Percentiles rank a stretch among this genome's conserved stretches.
Conservation (phyloP, 2,113 vertebrate species). For the Lamprotornis superbus region DNA sequence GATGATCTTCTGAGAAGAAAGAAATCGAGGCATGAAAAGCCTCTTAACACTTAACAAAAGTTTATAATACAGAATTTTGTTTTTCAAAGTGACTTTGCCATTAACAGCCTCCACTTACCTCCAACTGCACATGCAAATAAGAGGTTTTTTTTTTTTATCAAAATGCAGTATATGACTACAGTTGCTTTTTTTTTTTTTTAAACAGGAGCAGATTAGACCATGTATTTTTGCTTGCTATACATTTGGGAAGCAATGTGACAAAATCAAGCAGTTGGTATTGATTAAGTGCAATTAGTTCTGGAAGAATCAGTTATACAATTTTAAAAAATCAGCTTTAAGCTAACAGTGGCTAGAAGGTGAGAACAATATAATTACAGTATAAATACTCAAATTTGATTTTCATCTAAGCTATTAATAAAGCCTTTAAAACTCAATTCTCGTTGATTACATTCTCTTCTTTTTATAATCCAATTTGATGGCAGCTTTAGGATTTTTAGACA, state of each 20-base stretch:
- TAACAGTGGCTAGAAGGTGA: background rate
- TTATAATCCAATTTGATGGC: background rate
- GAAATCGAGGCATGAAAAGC: rapidly evolving
- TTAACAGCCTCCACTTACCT: background rate
- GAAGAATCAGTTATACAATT: background rate
- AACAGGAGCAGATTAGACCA: background rate
- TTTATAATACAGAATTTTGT: background rate
- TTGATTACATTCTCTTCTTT: background rate
- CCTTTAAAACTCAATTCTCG: background rate
- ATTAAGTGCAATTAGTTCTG: background rate
- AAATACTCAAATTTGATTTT: background rate
- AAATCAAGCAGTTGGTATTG: background rate
- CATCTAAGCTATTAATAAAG: background rate
- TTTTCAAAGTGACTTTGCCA: background rate
- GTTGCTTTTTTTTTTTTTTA: background rate
- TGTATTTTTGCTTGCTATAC: background rate
- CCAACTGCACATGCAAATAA: background rate
- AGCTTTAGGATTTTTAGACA: background rate
- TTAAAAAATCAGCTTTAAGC: background rate
- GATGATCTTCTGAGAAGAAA: background rate
- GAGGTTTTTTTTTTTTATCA: background rate
- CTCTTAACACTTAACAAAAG: background rate
- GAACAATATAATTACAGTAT: background rate
- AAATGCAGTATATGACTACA: background rate
- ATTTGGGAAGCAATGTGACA: background rate